A percentile compares a stretch with the other conserved stretches of the same genome.
These are phyloP conservation scores for Psittacula cyanocephala DNA, from an alignment of 2,113 vertebrate genomes.

Conservation along the genomic window DNA sequence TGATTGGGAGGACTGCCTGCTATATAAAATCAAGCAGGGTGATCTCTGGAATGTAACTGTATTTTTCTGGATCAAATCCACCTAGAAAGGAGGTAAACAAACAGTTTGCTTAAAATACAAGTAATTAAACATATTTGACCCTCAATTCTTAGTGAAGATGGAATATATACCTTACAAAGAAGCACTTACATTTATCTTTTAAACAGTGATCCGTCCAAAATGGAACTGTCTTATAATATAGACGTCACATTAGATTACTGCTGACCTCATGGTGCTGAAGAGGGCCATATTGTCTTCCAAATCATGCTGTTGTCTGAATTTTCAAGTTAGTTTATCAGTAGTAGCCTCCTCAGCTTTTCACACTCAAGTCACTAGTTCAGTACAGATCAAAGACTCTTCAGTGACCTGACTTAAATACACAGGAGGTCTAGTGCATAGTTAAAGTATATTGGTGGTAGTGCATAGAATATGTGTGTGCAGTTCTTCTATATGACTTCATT, in stretches of 20 bases:
- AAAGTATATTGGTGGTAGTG: not conserved
- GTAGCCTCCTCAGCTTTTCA: not conserved
- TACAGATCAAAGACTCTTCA: not conserved
- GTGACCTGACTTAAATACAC: not conserved
- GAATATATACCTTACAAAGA: not conserved
- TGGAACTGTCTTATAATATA: not conserved
- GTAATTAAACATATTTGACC: not conserved
- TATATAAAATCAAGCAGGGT: slow-evolving; percentile 36
- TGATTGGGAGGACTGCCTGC: slow-evolving; percentile 26
- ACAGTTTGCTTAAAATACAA: not conserved
- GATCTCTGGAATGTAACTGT: not conserved
- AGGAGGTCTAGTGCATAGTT: not conserved
- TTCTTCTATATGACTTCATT: not conserved
- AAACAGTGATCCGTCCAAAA: not conserved
- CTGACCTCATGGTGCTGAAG: not conserved
- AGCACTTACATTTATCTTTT: not conserved
- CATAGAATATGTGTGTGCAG: not conserved
- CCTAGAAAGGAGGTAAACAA: not conserved
- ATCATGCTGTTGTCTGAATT: not conserved
- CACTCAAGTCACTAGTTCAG: not conserved
- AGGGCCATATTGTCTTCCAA: not conserved
- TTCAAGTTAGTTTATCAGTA: not conserved
- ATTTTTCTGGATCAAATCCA: slow-evolving; percentile 6
- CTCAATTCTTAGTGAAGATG: not conserved
- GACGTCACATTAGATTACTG: not conserved